phyloP scores from a whole-genome alignment of 2,797 vertebrate genomes.

The Liasis olivaceus region DNA sequence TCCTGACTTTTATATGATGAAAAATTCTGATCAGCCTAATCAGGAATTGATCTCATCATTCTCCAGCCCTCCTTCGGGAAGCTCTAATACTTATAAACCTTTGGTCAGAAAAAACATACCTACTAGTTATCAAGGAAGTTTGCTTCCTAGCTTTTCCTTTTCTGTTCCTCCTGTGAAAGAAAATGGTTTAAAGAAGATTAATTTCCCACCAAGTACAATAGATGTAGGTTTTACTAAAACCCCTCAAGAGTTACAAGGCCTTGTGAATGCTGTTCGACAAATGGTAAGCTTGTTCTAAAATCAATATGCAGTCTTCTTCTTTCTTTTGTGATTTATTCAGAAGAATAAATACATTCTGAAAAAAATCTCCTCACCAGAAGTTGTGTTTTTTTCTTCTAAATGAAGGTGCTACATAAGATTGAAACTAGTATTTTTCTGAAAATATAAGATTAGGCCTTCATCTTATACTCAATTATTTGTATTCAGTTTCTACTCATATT shows the following conservation, averaged over 20 bases:
- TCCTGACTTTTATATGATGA: not conserved
- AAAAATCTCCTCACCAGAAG: not conserved
- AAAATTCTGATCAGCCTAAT: not conserved
- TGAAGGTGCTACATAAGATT: not conserved
- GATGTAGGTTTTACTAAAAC: not conserved
- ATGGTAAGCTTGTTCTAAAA: constrained; percentile 3
- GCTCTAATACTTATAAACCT: not conserved
- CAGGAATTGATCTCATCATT: not conserved
- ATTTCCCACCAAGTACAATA: not conserved
- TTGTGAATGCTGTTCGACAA: constrained; percentile 11
- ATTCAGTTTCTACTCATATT: not conserved
- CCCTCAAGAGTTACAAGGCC: constrained; percentile 4
- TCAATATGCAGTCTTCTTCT: not conserved
- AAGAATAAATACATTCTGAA: not conserved
- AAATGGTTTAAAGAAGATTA: not conserved
- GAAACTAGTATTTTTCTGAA: not conserved
- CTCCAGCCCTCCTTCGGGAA: not conserved
- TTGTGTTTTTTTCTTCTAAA: not conserved
- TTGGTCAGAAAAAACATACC: not conserved
- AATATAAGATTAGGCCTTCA: not conserved
- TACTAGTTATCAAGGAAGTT: not conserved
- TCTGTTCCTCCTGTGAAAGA: constrained; percentile 9
- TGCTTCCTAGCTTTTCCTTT: constrained; percentile 3
- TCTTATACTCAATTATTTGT: not conserved
- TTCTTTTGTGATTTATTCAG: not conserved